phyloP scores from a whole-genome alignment of 2,113 vertebrate species.

The Notarius quadriscutis region DNA sequence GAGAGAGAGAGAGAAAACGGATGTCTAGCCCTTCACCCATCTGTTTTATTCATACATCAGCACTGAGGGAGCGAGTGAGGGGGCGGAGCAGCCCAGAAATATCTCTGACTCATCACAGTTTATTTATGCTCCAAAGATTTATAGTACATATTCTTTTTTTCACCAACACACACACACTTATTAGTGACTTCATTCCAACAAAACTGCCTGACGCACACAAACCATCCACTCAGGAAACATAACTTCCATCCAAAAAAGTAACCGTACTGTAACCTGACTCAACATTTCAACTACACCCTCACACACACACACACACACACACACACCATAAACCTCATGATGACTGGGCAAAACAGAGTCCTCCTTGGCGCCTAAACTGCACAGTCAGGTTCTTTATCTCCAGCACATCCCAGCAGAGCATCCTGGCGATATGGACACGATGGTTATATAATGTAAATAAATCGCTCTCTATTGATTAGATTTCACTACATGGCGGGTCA shows the following conservation, averaged over 20 bases:
- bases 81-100: conserved; percentile 64
- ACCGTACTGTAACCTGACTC: conserved; percentile 18
- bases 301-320: conserved; percentile 25
- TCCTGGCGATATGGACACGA: neutral
- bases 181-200: conserved; percentile 36
- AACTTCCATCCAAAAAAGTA: conserved; percentile 13
- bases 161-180: conserved; percentile 26
- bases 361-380: conserved; percentile 2
- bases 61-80: conserved; percentile 43
- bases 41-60: conserved; percentile 63
- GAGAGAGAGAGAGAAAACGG: conserved; percentile 41
- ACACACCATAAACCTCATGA: neutral
- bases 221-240: conserved; percentile 5
- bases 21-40: conserved; percentile 59
- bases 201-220: conserved; percentile 27
- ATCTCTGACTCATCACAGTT: conserved; percentile 71
- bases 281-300: conserved; percentile 12
- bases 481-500: neutral
- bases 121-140: conserved; percentile 62
- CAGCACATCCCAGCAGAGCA: neutral
- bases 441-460: neutral
- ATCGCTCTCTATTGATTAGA: neutral
- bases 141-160: conserved; percentile 50
- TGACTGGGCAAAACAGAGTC: conserved; percentile 6
- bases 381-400: neutral